Evolutionary conservation across 2,113 vertebrate genomes (phyloP).

Genomic region (Pollachius pollachius): DNA sequence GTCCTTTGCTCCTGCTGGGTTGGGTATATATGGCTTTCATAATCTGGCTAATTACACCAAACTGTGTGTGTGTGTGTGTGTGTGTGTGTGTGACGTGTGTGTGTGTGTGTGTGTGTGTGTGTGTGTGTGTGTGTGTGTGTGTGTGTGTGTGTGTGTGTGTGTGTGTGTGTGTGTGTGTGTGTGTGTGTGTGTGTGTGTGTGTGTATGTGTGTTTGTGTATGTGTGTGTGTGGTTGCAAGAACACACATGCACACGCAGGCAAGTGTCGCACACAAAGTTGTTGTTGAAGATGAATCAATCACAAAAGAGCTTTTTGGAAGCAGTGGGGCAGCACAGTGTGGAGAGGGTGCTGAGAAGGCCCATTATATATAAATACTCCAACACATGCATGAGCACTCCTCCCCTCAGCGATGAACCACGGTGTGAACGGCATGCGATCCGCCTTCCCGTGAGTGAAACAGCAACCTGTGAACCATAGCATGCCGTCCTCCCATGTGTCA

Average conservation of each 20-base stretch:
- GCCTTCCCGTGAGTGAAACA: slow-evolving; percentile 1
- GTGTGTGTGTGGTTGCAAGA: too few species aligned
- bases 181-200: too few species aligned
- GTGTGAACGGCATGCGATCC: slow-evolving; percentile 25
- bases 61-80: not conserved
- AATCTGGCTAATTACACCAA: too few species aligned
- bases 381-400: slow-evolving; percentile 2
- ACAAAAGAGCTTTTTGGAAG: too few species aligned
- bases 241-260: too few species aligned
- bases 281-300: too few species aligned
- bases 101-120: not conserved
- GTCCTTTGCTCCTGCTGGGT: not conserved
- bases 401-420: slow-evolving; percentile 7
- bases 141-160: not conserved
- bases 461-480: slow-evolving; percentile 25
- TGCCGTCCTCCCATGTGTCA: slow-evolving; percentile 14
- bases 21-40: not conserved
- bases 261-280: too few species aligned
- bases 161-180: too few species aligned
- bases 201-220: too few species aligned
- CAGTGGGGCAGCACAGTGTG: not conserved
- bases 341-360: not conserved
- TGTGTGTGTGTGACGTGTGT: not conserved
- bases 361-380: not conserved
- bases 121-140: not conserved